phyloP scores from a whole-genome alignment of 2,888 invertebrate genomes.

The Drosophila anomalata region DNA sequence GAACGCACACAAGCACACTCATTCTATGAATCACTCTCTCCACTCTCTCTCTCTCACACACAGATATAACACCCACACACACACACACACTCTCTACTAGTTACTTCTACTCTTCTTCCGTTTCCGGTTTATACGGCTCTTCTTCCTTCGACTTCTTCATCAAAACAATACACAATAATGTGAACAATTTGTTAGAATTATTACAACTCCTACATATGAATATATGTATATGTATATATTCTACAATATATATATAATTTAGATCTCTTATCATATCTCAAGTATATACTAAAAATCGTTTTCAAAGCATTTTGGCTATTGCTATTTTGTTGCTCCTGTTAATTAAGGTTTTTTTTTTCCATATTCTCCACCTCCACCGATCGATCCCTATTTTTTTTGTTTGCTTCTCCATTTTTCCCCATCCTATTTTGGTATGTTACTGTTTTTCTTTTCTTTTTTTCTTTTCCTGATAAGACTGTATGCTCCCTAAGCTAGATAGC shows the following conservation, averaged over 20 bases:
- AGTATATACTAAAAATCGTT: slow-evolving; percentile 33
- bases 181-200: slow-evolving; percentile 32
- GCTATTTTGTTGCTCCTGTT: slow-evolving; percentile 46
- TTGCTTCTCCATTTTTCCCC: neutral
- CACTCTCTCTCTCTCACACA: neutral
- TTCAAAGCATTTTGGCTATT: slow-evolving; percentile 51
- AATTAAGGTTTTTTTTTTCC: slow-evolving; percentile 18
- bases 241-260: slow-evolving; percentile 24
- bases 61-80: neutral
- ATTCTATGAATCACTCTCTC: slow-evolving; percentile 2
- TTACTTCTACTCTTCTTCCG: neutral
- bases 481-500: too few species aligned
- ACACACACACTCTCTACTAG: neutral
- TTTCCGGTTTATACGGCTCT: too few species aligned
- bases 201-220: slow-evolving; percentile 25
- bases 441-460: neutral
- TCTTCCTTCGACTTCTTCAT: too few species aligned
- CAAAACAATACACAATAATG: neutral
- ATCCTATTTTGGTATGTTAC: slow-evolving; percentile 25
- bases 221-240: slow-evolving; percentile 23
- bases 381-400: too few species aligned
- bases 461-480: too few species aligned
- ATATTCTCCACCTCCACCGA: slow-evolving; percentile 2
- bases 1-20: slow-evolving; percentile 23
- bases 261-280: slow-evolving; percentile 5